Conservation (phyloP, 2,797 vertebrate genomes). For the Petrocephalus schoutedeni region DNA sequence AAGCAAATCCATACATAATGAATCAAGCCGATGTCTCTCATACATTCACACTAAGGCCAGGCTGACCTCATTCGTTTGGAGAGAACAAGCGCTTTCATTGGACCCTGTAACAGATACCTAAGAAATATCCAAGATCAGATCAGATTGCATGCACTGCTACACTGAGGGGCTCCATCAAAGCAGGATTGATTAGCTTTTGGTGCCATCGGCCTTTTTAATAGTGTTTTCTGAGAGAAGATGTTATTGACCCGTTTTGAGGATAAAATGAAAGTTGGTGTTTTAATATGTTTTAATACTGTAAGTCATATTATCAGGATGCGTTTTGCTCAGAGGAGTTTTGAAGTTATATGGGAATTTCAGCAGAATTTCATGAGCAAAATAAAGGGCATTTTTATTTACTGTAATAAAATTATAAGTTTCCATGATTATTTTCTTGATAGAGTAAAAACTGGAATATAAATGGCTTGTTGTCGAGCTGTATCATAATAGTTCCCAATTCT, state of each 20-base stretch:
- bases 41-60: not conserved
- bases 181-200: conserved; percentile 26
- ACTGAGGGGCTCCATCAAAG: conserved; percentile 1
- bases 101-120: not conserved
- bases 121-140: not conserved
- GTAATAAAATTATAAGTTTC: not conserved
- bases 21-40: not conserved
- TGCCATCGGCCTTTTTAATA: conserved; percentile 8
- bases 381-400: not conserved
- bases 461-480: not conserved
- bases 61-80: not conserved
- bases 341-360: not conserved
- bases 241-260: conserved; percentile 16
- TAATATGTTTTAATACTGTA: not conserved
- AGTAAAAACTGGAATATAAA: not conserved
- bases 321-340: not conserved
- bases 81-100: not conserved
- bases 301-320: not conserved
- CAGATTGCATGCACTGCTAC: not conserved
- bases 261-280: conserved; percentile 16
- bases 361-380: not conserved
- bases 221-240: conserved; percentile 19
- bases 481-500: not conserved
- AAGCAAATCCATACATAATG: conserved; percentile 11
- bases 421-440: not conserved